A percentile compares a stretch with the other conserved stretches of the same genome.
Conservation (phyloP, 2,797 vertebrate genomes). For the Platalea minor region DNA sequence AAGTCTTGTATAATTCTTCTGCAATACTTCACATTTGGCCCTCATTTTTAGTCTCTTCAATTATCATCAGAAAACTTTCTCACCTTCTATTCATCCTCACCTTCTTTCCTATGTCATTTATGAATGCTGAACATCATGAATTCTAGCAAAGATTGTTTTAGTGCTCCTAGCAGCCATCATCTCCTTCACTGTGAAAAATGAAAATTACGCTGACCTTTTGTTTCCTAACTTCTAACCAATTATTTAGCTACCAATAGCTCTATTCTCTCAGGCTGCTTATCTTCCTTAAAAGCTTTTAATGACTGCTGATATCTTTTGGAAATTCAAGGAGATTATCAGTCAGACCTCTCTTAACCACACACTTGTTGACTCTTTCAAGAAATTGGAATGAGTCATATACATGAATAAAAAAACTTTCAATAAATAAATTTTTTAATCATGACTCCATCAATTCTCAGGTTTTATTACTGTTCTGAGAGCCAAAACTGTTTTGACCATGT, state of each 20-base stretch:
- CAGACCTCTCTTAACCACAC: not conserved
- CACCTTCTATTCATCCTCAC: not conserved
- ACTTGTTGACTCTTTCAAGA: not conserved
- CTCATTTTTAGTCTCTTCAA: not conserved
- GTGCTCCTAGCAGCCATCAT: not conserved
- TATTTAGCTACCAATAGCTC: not conserved
- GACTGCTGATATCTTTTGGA: not conserved
- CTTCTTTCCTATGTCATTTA: not conserved
- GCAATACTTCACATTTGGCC: not conserved
- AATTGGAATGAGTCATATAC: too few relatives aligned
- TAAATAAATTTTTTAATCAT: too few relatives aligned
- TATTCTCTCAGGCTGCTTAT: not conserved
- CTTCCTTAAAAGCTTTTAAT: not conserved
- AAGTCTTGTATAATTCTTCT: not conserved
- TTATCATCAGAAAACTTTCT: not conserved
- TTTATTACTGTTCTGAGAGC: too few relatives aligned
- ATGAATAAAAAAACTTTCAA: too few relatives aligned
- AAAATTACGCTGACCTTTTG: not conserved
- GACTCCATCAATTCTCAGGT: too few relatives aligned
- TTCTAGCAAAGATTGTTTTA: not conserved
- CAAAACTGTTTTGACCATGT: too few relatives aligned
- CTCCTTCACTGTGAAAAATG: not conserved
- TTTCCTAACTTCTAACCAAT: not conserved
- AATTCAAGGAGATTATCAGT: not conserved
- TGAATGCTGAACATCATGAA: not conserved